These are phyloP conservation scores for Atractosteus spatula DNA, from an alignment of 2,113 vertebrate genomes.

Conservation along the genomic window DNA sequence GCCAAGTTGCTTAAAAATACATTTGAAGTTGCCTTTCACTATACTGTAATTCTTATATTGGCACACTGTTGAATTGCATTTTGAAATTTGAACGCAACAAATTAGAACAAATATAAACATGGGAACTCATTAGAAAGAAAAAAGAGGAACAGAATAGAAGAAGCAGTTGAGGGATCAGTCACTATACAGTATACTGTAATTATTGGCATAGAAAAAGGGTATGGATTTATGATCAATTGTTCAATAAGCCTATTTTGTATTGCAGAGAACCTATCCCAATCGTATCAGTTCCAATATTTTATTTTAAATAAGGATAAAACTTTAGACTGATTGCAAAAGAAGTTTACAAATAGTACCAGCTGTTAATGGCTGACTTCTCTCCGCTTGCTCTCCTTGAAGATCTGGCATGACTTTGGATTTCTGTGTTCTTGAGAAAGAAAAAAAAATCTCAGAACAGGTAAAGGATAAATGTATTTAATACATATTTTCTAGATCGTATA, in stretches of 20 bases:
- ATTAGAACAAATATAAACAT: background rate
- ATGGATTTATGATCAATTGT: no score
- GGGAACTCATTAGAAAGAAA: no score
- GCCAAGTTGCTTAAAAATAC: background rate
- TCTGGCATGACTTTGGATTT: slow-evolving; percentile 26
- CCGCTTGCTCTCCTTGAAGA: slow-evolving; percentile 1
- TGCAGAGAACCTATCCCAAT: no score
- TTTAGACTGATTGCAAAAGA: no score
- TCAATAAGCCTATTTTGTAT: no score
- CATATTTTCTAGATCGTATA: background rate
- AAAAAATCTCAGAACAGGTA: background rate
- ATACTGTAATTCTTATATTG: background rate
- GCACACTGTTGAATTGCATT: background rate
- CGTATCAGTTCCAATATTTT: background rate
- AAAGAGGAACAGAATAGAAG: no score
- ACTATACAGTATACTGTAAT: background rate
- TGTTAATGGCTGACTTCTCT: slow-evolving; percentile 11
- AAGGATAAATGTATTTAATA: background rate
- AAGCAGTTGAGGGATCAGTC: background rate
- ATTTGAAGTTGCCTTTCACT: background rate
- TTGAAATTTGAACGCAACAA: no score
- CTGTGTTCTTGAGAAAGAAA: slow-evolving; percentile 27
- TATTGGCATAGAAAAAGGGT: no score
- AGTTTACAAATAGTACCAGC: slow-evolving; percentile 16
- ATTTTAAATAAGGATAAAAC: no score